Evolutionary conservation across 2,797 vertebrate species (phyloP), one percentile per base, ranked within the genome.

Genomic region (Phataginus tricuspis): DNA sequence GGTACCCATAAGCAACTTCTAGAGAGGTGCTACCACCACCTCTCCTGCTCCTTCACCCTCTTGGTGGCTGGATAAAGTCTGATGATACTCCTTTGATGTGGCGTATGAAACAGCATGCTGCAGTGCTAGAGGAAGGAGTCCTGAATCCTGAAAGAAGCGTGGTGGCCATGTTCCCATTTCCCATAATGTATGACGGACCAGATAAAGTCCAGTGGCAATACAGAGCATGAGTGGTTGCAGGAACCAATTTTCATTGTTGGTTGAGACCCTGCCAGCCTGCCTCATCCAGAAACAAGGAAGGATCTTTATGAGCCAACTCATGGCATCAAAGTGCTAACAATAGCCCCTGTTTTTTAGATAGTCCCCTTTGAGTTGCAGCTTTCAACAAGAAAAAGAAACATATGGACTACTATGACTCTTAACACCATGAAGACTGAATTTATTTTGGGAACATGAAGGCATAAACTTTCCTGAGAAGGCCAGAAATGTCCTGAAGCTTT

Each of bases 381-480:
- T 99, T 99, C 98, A 99, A 99, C 97, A 99, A 99, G 96, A 99
- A 98, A 92, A 99, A 99, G 98, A 99, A 98, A 96, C 99, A 98
- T 57, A 99, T 99, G 99, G 99, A 99, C 98, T 99, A 99, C 97
- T 99, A 99, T 85, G 99, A 99, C 86, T 97, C 99, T 16, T 98
- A 99, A 96, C 99, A 99, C 98, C 99, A 99, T 39, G 99, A 99
- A 98, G 99, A 99, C 98, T 99, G 99, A 99, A 72, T 99, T 99
- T 98, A 99, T 99, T 98, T 99, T 99, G 5, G 99, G 99, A 97
- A 99, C 99, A 31, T 99, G 99, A 80, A 99, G 99, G 99, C 99
- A 99, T 83, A 99, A 98, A 98, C 99, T 99, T 98, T 99, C 99
- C 89, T 99, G 99, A 0, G 99, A 99, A 96, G 99, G 99, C 61